phyloP scores from a whole-genome alignment of 2,113 vertebrate genomes.

The Lepisosteus oculatus region DNA sequence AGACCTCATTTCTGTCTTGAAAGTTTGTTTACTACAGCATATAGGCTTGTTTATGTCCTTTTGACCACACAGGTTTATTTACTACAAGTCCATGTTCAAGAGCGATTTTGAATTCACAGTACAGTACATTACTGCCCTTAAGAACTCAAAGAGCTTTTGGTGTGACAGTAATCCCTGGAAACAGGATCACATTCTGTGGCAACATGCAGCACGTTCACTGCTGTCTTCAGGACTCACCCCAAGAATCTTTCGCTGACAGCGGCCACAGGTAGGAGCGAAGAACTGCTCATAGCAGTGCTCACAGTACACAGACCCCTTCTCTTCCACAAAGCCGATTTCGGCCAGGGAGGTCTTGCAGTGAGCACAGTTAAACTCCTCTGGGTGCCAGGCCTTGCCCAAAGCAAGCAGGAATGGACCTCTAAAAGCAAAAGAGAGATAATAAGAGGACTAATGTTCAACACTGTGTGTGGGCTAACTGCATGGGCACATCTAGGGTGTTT shows the following conservation, averaged over 20 bases:
- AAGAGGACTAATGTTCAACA: neutral
- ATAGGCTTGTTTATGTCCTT: too few relatives aligned
- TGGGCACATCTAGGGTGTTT: too few relatives aligned
- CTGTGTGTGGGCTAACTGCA: too few relatives aligned
- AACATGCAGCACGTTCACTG: neutral
- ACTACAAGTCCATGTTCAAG: too few relatives aligned
- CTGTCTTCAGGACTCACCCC: slow-evolving; percentile 73
- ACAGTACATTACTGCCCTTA: too few relatives aligned
- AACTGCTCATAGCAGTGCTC: slow-evolving; percentile 91
- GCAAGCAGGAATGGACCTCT: slow-evolving; percentile 96
- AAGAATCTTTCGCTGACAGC: slow-evolving; percentile 88
- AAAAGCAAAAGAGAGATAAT: slow-evolving; percentile 28
- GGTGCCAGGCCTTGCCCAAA: slow-evolving; percentile 95
- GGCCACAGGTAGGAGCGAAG: slow-evolving; percentile 84
- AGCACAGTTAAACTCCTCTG: slow-evolving; percentile 90
- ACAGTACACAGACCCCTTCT: slow-evolving; percentile 84
- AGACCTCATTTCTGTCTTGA: too few relatives aligned
- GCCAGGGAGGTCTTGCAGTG: slow-evolving; percentile 88
- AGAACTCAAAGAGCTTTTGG: too few relatives aligned
- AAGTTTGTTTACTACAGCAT: too few relatives aligned
- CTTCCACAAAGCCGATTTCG: slow-evolving; percentile 89
- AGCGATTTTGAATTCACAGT: too few relatives aligned
- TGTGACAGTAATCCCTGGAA: too few relatives aligned
- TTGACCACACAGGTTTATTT: too few relatives aligned
- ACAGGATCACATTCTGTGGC: too few relatives aligned